Evolutionary conservation across 2,113 vertebrate species (phyloP).

Genomic region (Colinus virginianus): DNA sequence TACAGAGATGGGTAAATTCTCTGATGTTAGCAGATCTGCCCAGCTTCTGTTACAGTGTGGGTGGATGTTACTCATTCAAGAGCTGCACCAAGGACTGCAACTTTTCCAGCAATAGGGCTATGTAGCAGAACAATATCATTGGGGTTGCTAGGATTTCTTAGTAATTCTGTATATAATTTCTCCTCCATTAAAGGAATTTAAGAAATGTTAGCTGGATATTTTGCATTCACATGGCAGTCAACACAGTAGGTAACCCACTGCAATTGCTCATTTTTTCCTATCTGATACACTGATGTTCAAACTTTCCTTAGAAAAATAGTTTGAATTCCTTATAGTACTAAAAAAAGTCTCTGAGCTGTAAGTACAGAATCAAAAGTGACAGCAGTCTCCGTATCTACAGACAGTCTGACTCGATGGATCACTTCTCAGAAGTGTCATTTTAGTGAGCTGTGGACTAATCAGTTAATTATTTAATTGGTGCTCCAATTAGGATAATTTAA

Average conservation of each 20-base stretch:
- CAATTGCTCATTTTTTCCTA: background rate
- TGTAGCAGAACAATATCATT: background rate
- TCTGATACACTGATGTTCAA: background rate
- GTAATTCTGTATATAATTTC: background rate
- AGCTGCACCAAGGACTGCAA: background rate
- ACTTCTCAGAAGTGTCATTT: conserved; percentile 16
- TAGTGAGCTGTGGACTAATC: conserved; percentile 3
- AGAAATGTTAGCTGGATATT: background rate
- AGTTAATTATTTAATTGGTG: conserved; percentile 28
- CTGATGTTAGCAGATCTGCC: background rate
- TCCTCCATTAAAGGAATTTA: background rate
- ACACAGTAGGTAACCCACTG: background rate
- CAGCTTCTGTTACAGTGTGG: background rate
- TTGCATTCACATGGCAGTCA: background rate
- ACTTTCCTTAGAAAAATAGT: background rate
- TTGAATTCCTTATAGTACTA: background rate
- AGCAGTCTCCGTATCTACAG: background rate
- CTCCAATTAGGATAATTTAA: conserved; percentile 24
- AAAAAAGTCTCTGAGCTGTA: background rate
- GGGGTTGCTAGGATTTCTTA: background rate
- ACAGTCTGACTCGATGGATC: background rate
- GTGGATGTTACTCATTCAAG: background rate
- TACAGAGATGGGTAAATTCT: background rate
- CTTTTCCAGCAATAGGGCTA: background rate
- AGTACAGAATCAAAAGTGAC: background rate